Evolutionary conservation across 2,113 vertebrate genomes (phyloP), one percentile per base, ranked within the genome.

Genomic region (Pheucticus melanocephalus): DNA sequence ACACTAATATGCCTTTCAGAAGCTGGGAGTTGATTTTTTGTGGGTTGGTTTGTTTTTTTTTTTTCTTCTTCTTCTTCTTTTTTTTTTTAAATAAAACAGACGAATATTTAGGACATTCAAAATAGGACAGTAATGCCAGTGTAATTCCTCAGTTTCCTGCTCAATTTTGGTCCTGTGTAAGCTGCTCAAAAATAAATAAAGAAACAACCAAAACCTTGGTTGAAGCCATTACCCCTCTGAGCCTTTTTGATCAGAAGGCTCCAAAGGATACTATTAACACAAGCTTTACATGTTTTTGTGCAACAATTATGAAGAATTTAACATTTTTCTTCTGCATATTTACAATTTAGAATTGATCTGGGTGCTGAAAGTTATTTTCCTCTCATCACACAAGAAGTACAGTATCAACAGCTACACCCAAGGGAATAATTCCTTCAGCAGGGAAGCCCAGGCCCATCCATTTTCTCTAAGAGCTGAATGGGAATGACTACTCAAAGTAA

Each of bases 401-500:
- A 95, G 28, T 83, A 92, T 70, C 88, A 94, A 92, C 88, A 96
- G 35, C 51, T 88, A 42, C 44, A 70, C 51, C 77, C 80, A 91
- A 47, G 75, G 77, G 88, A 95, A 92, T 31, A 90, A 94, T 77
- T 35, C 75, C 57, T 90, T 94, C 56, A 80, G 86, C 31, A 90
- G 78, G 18, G 39, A 94, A 97, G 28, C 33, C 48, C 77, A 66
- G 92, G 85, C 73, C 17, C 61, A 92, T 96, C 66, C 90, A 91
- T 96, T 89, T 95, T 93, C 82, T 86, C 15, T 80, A 95, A 92
- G 14, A 96, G 79, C 87, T 94, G 75, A 96, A 91, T 39, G 39
- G 80, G 95, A 97, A 96, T 78, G 88, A 90, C 83, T 95, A 85
- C 78, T 95, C 96, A 93, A 95, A 96, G 81, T 95, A 97, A 94